Percentiles rank a stretch among this genome's conserved stretches.
Evolutionary conservation across 2,113 vertebrate species (phyloP).

Genomic region (Gasterosteus aculeatus): DNA sequence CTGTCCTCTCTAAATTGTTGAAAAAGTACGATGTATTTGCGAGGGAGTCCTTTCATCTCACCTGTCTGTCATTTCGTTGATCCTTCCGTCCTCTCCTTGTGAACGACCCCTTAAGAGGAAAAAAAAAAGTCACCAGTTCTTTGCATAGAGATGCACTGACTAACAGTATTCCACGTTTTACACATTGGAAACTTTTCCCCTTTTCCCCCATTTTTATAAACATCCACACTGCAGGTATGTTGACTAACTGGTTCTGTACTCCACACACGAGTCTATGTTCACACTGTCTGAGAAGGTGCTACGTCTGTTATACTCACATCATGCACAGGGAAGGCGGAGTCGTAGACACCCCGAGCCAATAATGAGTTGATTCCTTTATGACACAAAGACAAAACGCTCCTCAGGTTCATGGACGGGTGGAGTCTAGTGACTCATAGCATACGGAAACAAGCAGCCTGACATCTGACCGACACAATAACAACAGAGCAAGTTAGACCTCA

Average conservation of each 20-base stretch:
- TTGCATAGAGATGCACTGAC: background rate
- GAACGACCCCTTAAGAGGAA: constrained; percentile 87
- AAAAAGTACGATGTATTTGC: background rate
- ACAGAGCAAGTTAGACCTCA: constrained; percentile 72
- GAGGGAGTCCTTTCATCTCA: constrained; percentile 60
- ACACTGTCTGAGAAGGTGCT: background rate
- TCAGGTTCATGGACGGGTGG: too few species aligned
- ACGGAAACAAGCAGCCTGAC: background rate
- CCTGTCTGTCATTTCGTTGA: constrained; percentile 93
- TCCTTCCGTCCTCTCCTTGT: constrained; percentile 82
- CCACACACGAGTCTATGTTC: background rate
- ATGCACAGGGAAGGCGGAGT: constrained; percentile 94
- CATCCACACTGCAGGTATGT: background rate
- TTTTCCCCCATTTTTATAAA: background rate
- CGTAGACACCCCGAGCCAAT: constrained; percentile 92
- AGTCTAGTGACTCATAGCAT: background rate
- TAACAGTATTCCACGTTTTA: background rate
- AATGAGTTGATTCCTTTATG: constrained; percentile 90
- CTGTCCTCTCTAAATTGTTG: too few species aligned
- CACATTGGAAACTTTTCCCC: background rate
- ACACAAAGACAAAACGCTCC: constrained; percentile 25
- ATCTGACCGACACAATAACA: background rate
- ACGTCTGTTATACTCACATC: constrained; percentile 84
- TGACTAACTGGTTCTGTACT: background rate
- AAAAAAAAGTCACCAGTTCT: background rate